A percentile compares a stretch with the other conserved stretches of the same genome.
phyloP scores from a whole-genome alignment of 2,113 vertebrate genomes.

The Ifrita kowaldi region DNA sequence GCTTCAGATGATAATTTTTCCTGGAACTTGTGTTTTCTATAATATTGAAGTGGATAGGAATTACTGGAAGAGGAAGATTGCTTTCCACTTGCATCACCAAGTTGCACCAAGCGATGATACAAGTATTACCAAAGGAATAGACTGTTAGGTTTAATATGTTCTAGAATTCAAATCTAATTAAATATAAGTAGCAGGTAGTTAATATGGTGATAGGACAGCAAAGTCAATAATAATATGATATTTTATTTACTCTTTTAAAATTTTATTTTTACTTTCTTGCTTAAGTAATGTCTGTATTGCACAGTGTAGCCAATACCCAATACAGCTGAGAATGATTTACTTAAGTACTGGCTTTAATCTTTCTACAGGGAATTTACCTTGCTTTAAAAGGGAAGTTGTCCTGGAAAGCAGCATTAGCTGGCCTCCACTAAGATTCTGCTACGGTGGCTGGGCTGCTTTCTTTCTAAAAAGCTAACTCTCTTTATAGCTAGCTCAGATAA shows the following conservation, averaged over 20 bases:
- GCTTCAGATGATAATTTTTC: not conserved
- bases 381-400: not conserved
- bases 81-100: not conserved
- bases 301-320: not conserved
- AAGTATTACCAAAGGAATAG: not conserved
- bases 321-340: not conserved
- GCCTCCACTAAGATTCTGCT: not conserved
- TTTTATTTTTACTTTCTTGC: not conserved
- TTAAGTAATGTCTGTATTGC: not conserved
- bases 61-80: not conserved
- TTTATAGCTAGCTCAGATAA: not conserved
- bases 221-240: not conserved
- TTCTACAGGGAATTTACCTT: not conserved
- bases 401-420: not conserved
- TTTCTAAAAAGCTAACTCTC: not conserved
- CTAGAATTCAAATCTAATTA: not conserved
- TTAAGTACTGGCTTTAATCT: not conserved
- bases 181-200: not conserved
- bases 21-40: not conserved
- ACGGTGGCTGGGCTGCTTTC: fast-evolving
- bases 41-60: not conserved
- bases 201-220: not conserved
- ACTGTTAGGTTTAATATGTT: not conserved
- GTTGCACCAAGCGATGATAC: not conserved
- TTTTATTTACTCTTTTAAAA: not conserved